A percentile compares a stretch with the other conserved stretches of the same genome.
phyloP scores from a whole-genome alignment of 2,888 invertebrate genomes.

The Macrosiphum euphorbiae region DNA sequence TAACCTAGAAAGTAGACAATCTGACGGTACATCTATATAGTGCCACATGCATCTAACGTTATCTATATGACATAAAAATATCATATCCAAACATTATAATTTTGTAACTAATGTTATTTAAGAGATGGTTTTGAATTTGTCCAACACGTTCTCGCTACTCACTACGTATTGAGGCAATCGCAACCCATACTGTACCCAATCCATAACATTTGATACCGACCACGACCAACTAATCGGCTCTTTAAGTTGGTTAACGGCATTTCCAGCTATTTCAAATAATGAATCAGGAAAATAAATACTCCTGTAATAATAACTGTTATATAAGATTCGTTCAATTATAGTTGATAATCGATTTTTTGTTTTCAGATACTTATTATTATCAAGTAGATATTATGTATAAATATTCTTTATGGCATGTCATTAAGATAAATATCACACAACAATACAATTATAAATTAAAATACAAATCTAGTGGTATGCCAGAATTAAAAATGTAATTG shows the following conservation, averaged over 20 bases:
- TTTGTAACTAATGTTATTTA: not conserved
- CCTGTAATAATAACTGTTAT: not conserved
- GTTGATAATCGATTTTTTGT: not conserved
- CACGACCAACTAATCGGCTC: constrained; percentile 52
- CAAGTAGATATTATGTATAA: not conserved
- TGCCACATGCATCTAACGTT: not conserved
- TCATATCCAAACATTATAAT: not conserved
- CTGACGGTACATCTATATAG: not conserved
- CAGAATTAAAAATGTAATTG: not conserved
- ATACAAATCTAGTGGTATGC: not conserved
- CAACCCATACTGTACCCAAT: constrained; percentile 37
- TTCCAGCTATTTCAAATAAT: constrained; percentile 46
- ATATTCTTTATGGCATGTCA: not conserved
- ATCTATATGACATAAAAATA: not conserved
- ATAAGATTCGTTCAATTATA: not conserved
- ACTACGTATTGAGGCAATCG: constrained; percentile 18
- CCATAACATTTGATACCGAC: constrained; percentile 32
- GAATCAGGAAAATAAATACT: constrained; percentile 31
- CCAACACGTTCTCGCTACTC: not conserved
- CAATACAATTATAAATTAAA: constrained; percentile 27
- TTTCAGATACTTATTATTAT: not conserved
- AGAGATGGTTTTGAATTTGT: not conserved
- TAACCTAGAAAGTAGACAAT: not conserved
- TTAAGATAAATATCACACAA: constrained; percentile 13
- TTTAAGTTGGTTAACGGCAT: constrained; percentile 30